Base-by-base conservation (phyloP, 2,113 vertebrate species). In the Ceuthmochares aereus region DNA sequence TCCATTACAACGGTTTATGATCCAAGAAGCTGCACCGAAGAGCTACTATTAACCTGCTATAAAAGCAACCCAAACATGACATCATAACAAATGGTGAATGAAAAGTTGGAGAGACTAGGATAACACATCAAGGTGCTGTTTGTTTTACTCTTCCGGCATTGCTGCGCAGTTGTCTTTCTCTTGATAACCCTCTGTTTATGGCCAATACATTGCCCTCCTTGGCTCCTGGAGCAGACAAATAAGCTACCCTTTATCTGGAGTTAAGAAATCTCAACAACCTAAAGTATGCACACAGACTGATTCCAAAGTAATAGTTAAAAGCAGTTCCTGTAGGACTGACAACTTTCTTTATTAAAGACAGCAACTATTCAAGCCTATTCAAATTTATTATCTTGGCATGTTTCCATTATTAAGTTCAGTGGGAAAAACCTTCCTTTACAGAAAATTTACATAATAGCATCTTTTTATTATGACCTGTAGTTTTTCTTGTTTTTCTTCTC, bases 261-360 rank as follows among this genome's bases (percentile, higher is more conserved):
- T 66, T 66, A 66, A 64, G n/a, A 82, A 85, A 83, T 54, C 49
- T 42, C 49, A 83, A 60, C 36, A 76, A 58, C 5, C 22, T 76
- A 64, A n/a, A 51, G 36, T 27, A 49, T 8, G 51, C 22, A 63
- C 18, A 90, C 69, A 13, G 36, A 45, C 34, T 36, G 63, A 63
- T 30, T 89, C 14, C 18, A 54, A 88, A 81, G 18, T 73, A 92
- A 74, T 47, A 14, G 29, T 79, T 60, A 54, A 63, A 5, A 94
- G 42, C 27, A 77, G 23, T 12, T 95, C 32, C 64, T 84, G 68
- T 36, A 86, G 22, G 47, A 93, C 30, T 54, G 92, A 88, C 55
- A 81, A 43, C 68, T 97, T 95, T 83, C 86, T 90, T 86, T 75
- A 86, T 86, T 52, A 68, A 67, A 88, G 72, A 77, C 4, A 54